Base-by-base conservation (phyloP, 2,888 invertebrate genomes). In the Noctua pronuba region DNA sequence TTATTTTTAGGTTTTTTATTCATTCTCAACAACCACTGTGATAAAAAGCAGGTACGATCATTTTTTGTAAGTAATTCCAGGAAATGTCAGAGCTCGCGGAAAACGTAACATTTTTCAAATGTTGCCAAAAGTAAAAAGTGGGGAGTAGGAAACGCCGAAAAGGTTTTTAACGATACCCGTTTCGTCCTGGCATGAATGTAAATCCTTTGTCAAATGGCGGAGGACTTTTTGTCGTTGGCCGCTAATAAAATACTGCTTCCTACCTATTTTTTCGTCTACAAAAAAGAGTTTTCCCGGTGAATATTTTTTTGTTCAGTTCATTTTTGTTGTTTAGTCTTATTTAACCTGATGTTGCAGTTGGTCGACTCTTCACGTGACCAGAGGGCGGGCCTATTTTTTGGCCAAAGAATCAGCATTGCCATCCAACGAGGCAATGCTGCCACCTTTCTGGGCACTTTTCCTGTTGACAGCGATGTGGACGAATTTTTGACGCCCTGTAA, bases 91-190 rank as follows among this genome's bases (percentile, higher is more conserved):
- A 78, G 79, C 46, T 38, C 31, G 18, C 31, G 1, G 3, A 49
- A 49, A 44, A 10, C 13, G 44, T 11, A 8, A 28, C 24, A 7
- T 80, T 71, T 80, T 31, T 55, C 46, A 79, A 70, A 70, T n/a
- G 77, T 35, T 52, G 1, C 24, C 31, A 49, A n/a, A 46, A 49
- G 58, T 18, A 41, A 77, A 71, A 78, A 46, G 16, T 46, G 1
- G 21, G 4, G 44, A 7, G 21, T 35, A 55, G 46, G 21, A 35
- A 79, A 58, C 35, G 41, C 41, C 28, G 11, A 67, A 83, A 68
- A 84, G 62, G 67, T 72, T 83, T 80, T n/a, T 72, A 49, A 72
- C 44, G 72, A 65, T 71, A 68, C 79, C 68, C 31, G 52, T 35
- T 35, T 18, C 58, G 41, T 38, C 58, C 67, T 69, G 68, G 7